Base-by-base conservation (phyloP, 2,888 invertebrate species). In the Pristionchus japonicus region DNA sequence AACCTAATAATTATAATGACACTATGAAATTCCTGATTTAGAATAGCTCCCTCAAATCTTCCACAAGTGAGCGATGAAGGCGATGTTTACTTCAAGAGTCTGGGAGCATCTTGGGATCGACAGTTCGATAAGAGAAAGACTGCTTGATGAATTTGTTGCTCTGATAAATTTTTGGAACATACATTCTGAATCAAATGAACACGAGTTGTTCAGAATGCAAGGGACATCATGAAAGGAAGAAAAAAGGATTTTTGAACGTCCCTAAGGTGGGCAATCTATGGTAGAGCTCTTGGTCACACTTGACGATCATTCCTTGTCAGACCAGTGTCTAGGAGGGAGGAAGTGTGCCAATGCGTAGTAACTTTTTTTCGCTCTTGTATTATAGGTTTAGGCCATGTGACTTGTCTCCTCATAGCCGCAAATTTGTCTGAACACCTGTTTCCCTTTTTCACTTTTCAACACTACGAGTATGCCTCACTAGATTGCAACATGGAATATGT, bases 341-440 rank as follows among this genome's bases (percentile, higher is more conserved):
- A n/a, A n/a, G n/a, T n/a, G n/a, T n/a, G n/a, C n/a, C n/a, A n/a
- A n/a, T n/a, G n/a, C n/a, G n/a, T n/a, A n/a, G n/a, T n/a, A n/a
- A n/a, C n/a, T n/a, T n/a, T n/a, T n/a, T n/a, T n/a, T n/a, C n/a
- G n/a, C n/a, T n/a, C n/a, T n/a, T n/a, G n/a, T n/a, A n/a, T n/a
- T n/a, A n/a, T n/a, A n/a, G n/a, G n/a, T n/a, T n/a, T n/a, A n/a
- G n/a, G n/a, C n/a, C n/a, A n/a, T n/a, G n/a, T n/a, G n/a, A n/a
- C n/a, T n/a, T n/a, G n/a, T n/a, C n/a, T n/a, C n/a, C n/a, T n/a
- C 37, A 34, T 40, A 47, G 43, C 3, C 47, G 3, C 43, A 40
- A 74, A 77, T 77, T 77, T 34, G 67, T 67, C 67, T 67, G 34
- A 67, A n/a, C 77, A 77, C 13, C 77, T 77, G 77, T 27, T 37